phyloP scores from a whole-genome alignment of 2,797 vertebrate species.

The Gambelia wislizenii region DNA sequence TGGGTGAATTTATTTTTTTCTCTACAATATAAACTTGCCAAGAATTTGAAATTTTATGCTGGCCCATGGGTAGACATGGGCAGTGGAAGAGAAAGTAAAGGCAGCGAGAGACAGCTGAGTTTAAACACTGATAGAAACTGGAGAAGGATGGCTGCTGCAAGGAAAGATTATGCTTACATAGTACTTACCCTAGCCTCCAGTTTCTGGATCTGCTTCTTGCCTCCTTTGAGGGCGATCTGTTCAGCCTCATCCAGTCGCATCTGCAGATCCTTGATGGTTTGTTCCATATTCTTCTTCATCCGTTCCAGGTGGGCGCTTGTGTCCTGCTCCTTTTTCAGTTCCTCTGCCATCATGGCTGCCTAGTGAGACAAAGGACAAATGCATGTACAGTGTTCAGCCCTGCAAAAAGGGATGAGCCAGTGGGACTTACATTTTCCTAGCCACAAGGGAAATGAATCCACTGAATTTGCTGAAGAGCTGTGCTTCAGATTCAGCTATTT shows the following conservation, averaged over 20 bases:
- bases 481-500: neutral
- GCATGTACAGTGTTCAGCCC: neutral
- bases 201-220: slow-evolving; percentile 96
- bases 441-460: neutral
- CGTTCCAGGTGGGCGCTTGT: slow-evolving; percentile 90
- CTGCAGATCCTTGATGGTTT: slow-evolving; percentile 94
- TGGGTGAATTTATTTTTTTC: neutral
- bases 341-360: slow-evolving; percentile 97
- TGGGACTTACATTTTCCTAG: neutral
- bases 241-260: slow-evolving; percentile 91
- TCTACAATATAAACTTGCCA: neutral
- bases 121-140: neutral
- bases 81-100: neutral
- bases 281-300: slow-evolving; percentile 97
- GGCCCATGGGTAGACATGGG: neutral
- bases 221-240: slow-evolving; percentile 92
- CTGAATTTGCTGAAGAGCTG: neutral
- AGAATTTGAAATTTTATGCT: neutral
- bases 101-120: neutral
- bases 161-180: neutral
- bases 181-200: slow-evolving; percentile 88
- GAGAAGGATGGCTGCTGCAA: neutral
- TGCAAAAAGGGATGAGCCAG: neutral
- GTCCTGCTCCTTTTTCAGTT: slow-evolving; percentile 97
- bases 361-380: slow-evolving; percentile 29